A percentile compares a stretch with the other conserved stretches of the same genome.
phyloP scores from a whole-genome alignment of 2,888 invertebrate species.

The Sphinx pinastri region DNA sequence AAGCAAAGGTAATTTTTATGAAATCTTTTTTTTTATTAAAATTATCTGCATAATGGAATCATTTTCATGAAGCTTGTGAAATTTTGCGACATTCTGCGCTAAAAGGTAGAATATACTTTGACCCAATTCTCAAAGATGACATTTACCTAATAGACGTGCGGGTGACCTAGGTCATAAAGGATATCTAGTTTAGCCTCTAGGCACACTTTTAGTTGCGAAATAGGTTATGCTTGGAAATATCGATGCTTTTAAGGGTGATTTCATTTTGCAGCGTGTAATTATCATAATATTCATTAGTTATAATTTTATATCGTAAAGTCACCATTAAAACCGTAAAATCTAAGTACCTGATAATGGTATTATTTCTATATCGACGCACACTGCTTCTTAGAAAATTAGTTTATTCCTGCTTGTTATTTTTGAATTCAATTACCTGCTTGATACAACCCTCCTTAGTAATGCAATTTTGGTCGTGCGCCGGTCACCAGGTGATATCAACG shows the following conservation, averaged over 20 bases:
- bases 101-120: conserved; percentile 46
- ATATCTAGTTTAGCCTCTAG: conserved; percentile 10
- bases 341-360: no score
- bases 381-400: no score
- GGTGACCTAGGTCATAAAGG: conserved; percentile 64
- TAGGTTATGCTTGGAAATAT: not conserved
- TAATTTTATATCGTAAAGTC: no score
- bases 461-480: no score
- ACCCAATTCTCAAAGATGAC: conserved; percentile 64
- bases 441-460: no score
- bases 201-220: not conserved
- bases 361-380: no score
- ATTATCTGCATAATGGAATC: not conserved
- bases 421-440: no score
- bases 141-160: conserved; percentile 52
- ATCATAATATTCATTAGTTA: no score
- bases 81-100: not conserved
- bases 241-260: not conserved
- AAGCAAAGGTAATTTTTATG: not conserved
- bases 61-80: not conserved
- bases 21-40: not conserved
- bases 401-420: no score
- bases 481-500: no score
- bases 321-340: no score
- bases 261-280: no score